Base-by-base conservation (phyloP, 2,888 invertebrate species). In the Sesia apiformis region DNA sequence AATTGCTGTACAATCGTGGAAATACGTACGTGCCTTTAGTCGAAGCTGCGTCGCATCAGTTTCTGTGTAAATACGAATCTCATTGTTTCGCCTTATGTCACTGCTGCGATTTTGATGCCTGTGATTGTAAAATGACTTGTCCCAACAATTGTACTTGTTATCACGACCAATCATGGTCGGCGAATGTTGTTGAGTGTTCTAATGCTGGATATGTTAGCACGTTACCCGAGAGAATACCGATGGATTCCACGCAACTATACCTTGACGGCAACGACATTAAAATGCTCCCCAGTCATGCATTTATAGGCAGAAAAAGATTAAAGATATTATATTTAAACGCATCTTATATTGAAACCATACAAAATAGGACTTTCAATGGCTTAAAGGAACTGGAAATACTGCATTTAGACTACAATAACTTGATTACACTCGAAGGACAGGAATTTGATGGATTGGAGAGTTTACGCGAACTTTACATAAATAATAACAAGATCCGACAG, bases 121-220 rank as follows among this genome's bases (percentile, higher is more conserved):
- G 97, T 78, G 97, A 97, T 82, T 97, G 97, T 86, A 95, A 97
- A 90, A 96, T 96, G 94, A 95, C 95, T 53, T 97, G 97, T 72
- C 97, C 97, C 39, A 91, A 91, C 55, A 95, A 95, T 74, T 97
- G 97, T 83, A 94, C 94, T 55, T 97, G 97, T 81, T 97, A 95
- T 84, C 95, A 96, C 74, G 96, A 97, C 80, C 94, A 95, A 74
- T 93, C 94, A 39, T 96, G 96, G 95, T 92, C 93, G 51, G 95
- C 95, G 38, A 96, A 96, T 84, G 94, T 96, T 52, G 95, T 96
- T 53, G 95, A 96, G 78, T 96, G 96, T 74, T 94, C 94, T 52
- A 90, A 89, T 58, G 92, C 93, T 60, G 94, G 93, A 53, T 94
- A 94, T 78, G 84, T 91, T 53, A 91, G 91, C 69, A 90, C 89